These are phyloP conservation scores for Drosophila histrio DNA, from an alignment of 2,888 invertebrate genomes.

Conservation along the genomic window DNA sequence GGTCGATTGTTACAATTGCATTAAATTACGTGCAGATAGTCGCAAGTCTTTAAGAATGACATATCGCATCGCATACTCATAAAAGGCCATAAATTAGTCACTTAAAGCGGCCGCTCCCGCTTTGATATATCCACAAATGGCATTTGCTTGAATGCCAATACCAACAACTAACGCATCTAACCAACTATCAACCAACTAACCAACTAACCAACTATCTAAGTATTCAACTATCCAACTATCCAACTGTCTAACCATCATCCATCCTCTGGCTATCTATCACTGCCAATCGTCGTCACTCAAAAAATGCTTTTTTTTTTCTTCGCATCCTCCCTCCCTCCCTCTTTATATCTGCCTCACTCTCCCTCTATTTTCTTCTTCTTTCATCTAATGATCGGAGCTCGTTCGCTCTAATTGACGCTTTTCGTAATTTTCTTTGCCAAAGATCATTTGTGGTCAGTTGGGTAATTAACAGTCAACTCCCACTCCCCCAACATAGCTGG, in stretches of 20 bases:
- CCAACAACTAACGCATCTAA: conserved; percentile 1
- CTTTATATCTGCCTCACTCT: not conserved
- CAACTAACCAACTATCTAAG: conserved; percentile 25
- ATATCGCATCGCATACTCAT: conserved; percentile 60
- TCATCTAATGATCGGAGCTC: conserved; percentile 65
- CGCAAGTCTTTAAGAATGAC: conserved; percentile 17
- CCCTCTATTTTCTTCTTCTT: conserved; percentile 7
- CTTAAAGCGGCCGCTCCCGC: conserved; percentile 71
- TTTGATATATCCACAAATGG: conserved; percentile 75
- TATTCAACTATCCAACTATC: conserved; percentile 16
- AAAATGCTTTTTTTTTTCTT: conserved; percentile 16
- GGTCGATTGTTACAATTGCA: conserved; percentile 56
- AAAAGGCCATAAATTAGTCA: conserved; percentile 80
- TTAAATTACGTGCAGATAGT: conserved; percentile 48
- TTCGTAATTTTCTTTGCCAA: conserved; percentile 10
- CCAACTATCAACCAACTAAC: conserved; percentile 31
- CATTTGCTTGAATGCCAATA: conserved; percentile 58
- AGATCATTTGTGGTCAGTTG: conserved; percentile 37
- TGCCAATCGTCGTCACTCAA: conserved; percentile 66
- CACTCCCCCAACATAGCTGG: conserved; percentile 13
- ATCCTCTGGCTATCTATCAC: conserved; percentile 64
- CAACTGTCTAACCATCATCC: conserved; percentile 31
- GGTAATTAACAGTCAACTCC: conserved; percentile 40
- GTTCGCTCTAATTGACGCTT: conserved; percentile 69
- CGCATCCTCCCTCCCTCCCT: not conserved